phyloP scores from a whole-genome alignment of 2,888 invertebrate genomes.

The Odontomyia ornata region DNA sequence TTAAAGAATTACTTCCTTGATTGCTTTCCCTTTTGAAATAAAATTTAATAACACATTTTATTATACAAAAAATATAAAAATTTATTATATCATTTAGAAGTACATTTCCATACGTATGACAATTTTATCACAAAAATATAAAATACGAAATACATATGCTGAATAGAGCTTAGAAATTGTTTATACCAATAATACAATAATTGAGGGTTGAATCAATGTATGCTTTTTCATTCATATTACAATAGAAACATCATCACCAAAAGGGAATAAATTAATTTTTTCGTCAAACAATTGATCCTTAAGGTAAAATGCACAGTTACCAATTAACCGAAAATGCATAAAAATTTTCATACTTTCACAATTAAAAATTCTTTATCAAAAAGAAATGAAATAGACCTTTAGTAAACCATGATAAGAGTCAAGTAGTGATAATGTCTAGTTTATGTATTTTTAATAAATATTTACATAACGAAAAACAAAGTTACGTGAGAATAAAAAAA shows the following conservation, averaged over 20 bases:
- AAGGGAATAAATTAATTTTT: not conserved
- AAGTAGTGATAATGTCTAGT: slow-evolving; percentile 14
- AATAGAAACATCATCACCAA: no score
- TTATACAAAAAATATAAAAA: slow-evolving; percentile 34
- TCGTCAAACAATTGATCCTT: not conserved
- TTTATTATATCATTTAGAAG: slow-evolving; percentile 47
- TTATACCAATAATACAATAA: slow-evolving; percentile 7
- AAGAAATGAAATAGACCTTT: not conserved
- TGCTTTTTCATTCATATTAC: not conserved
- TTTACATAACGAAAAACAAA: slow-evolving; percentile 28
- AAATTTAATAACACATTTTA: no score
- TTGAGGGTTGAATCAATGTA: not conserved
- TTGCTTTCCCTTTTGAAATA: no score
- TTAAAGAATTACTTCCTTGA: no score
- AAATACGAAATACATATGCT: slow-evolving; percentile 46
- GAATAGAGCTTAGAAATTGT: slow-evolving; percentile 11
- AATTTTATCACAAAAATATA: slow-evolving; percentile 54
- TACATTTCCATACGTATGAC: slow-evolving; percentile 52
- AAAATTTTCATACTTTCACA: not conserved
- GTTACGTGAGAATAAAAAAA: not conserved
- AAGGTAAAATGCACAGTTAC: not conserved
- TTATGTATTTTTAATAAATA: slow-evolving; percentile 37
- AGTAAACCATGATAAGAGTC: slow-evolving; percentile 16
- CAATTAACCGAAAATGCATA: not conserved
- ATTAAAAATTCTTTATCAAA: no score